These are phyloP conservation scores for Cotesia glomerata DNA, from an alignment of 1,140 invertebrate species.

Conservation along the genomic window DNA sequence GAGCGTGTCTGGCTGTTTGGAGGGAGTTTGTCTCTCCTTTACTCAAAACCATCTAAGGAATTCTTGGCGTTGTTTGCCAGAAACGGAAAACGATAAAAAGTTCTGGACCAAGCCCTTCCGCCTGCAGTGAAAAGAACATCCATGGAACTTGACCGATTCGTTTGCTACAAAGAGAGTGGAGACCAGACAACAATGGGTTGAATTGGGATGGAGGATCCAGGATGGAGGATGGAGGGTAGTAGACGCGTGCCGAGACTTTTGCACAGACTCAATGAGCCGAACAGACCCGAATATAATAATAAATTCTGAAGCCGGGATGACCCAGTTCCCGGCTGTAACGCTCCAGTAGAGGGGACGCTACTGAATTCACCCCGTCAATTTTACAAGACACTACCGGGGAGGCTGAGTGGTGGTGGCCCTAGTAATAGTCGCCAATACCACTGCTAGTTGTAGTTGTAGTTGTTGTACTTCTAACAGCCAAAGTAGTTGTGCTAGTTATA, in stretches of 20 bases:
- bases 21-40: too few relatives aligned
- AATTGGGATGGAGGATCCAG: too few relatives aligned
- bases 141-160: constrained; percentile 20
- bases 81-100: constrained; percentile 33
- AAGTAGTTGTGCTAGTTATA: too few relatives aligned
- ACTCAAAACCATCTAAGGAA: constrained; percentile 8
- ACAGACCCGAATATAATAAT: background rate
- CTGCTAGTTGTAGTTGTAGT: background rate
- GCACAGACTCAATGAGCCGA: constrained; percentile 16
- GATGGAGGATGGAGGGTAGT: too few relatives aligned
- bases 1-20: too few relatives aligned
- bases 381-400: background rate
- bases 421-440: background rate
- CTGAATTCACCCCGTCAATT: constrained; percentile 1
- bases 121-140: constrained; percentile 7
- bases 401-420: too few relatives aligned
- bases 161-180: background rate
- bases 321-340: background rate
- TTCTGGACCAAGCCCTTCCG: constrained; percentile 16
- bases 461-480: too few relatives aligned
- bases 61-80: constrained; percentile 32
- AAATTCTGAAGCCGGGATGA: constrained; percentile 10
- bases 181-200: constrained; percentile 4
- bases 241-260: constrained; percentile 18
- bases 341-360: too few relatives aligned